A percentile compares a stretch with the other conserved stretches of the same genome.
Evolutionary conservation across 2,888 invertebrate genomes (phyloP).

Genomic region (Cybosia mesomella): DNA sequence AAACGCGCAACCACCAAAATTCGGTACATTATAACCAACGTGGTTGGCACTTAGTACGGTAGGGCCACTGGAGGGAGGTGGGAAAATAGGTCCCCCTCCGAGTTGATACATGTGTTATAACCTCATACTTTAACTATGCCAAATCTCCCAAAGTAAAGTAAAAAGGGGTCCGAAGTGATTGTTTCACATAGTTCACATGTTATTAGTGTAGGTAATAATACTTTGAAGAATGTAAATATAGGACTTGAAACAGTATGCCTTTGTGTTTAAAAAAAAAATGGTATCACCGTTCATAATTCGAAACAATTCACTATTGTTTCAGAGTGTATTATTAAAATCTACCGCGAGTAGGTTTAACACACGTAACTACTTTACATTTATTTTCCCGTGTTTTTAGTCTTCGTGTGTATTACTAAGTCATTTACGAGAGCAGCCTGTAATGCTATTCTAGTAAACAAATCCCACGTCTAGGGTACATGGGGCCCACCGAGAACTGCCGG

Average conservation of each 20-base stretch:
- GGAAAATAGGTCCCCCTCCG: no score
- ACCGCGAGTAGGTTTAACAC: neutral
- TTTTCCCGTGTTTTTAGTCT: neutral
- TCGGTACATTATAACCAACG: no score
- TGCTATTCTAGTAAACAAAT: no score
- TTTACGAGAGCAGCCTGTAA: no score
- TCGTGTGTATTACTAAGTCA: no score
- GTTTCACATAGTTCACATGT: neutral
- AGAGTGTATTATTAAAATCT: neutral
- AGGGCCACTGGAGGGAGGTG: no score
- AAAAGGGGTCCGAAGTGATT: neutral
- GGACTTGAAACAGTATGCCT: neutral
- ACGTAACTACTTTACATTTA: neutral
- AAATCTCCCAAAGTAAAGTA: neutral
- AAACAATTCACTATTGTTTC: constrained; percentile 8
- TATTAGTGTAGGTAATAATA: neutral
- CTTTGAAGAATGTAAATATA: neutral
- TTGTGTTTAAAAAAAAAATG: neutral
- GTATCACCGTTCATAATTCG: neutral
- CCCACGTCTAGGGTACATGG: no score
- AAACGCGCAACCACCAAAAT: no score
- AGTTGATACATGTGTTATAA: no score
- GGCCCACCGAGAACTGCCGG: no score
- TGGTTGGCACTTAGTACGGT: no score
- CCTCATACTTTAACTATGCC: no score